These are phyloP conservation scores for Dorcus parallelipipedus DNA, from an alignment of 2,888 invertebrate species.

Conservation along the genomic window DNA sequence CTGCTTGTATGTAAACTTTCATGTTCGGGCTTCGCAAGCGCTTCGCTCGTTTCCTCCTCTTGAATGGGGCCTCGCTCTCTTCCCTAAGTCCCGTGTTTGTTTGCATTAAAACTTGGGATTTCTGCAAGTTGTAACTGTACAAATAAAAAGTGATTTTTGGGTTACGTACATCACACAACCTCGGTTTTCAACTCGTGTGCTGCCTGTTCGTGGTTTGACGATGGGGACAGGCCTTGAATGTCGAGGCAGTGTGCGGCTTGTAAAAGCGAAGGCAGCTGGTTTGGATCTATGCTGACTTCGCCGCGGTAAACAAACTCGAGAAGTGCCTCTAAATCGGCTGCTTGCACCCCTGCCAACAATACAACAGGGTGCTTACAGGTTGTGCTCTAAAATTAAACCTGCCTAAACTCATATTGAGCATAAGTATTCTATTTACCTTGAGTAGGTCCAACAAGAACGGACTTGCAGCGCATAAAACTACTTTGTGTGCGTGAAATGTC, in stretches of 20 bases:
- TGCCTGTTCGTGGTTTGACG: not conserved
- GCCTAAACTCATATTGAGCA: conserved; percentile 1
- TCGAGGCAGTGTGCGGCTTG: conserved; percentile 62
- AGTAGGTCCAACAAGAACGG: conserved; percentile 59
- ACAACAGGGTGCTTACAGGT: conserved; percentile 64
- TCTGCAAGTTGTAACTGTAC: conserved; percentile 2
- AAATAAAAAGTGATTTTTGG: not conserved
- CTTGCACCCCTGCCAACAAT: conserved; percentile 62
- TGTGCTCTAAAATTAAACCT: conserved; percentile 50
- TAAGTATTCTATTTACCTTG: conserved; percentile 49
- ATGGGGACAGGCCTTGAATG: conserved; percentile 58
- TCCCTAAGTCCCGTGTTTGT: not conserved
- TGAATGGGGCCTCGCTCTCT: conserved; percentile 46
- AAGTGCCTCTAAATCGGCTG: conserved; percentile 60
- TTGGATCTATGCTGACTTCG: conserved; percentile 61
- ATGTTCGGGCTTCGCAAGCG: conserved; percentile 48
- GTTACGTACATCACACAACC: not conserved
- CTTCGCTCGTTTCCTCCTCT: conserved; percentile 20
- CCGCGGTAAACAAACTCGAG: conserved; percentile 62
- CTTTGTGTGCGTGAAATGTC: conserved; percentile 62
- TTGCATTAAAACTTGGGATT: conserved; percentile 10
- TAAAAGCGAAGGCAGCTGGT: conserved; percentile 58
- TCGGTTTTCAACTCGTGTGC: too few species aligned
- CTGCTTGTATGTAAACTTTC: conserved; percentile 43
- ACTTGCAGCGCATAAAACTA: conserved; percentile 62